Conservation (phyloP, 2,113 vertebrate species). For the Apeltes quadracus region DNA sequence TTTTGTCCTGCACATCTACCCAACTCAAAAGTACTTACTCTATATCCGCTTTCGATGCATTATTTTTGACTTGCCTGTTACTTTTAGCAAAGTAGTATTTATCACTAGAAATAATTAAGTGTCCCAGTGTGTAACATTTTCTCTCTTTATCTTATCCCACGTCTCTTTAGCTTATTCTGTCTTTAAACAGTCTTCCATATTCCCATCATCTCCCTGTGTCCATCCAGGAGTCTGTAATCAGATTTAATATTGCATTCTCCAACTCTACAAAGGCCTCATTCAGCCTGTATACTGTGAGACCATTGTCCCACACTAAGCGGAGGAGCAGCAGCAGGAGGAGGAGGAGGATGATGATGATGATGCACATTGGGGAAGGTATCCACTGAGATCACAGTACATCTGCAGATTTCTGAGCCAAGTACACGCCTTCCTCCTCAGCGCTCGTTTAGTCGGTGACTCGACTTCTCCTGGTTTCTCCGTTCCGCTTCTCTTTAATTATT, state of each 20-base stretch:
- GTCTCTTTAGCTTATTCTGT: background rate
- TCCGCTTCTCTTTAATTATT: slow-evolving; percentile 45
- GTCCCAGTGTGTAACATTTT: background rate
- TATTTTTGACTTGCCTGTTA: background rate
- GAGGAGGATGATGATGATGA: slow-evolving; percentile 7
- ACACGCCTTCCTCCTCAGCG: background rate
- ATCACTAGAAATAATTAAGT: background rate
- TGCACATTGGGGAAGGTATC: slow-evolving; percentile 13
- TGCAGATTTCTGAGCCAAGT: slow-evolving; percentile 9
- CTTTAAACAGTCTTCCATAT: slow-evolving; percentile 23
- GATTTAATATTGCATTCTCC: slow-evolving; percentile 55
- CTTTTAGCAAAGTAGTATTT: background rate
- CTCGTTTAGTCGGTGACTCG: slow-evolving; percentile 48
- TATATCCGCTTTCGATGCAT: background rate
- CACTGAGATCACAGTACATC: slow-evolving; percentile 6
- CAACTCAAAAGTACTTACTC: background rate
- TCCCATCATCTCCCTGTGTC: slow-evolving; percentile 12
- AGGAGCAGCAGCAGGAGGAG: background rate
- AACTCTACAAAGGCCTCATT: slow-evolving; percentile 66
- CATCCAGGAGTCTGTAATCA: slow-evolving; percentile 62
- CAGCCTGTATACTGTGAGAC: slow-evolving; percentile 47
- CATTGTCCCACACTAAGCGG: slow-evolving; percentile 32
- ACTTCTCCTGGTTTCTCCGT: slow-evolving; percentile 10
- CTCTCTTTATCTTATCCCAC: slow-evolving; percentile 7
- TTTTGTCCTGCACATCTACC: background rate